Evolutionary conservation across 2,888 invertebrate species (phyloP).

Genomic region (Siphlonurus alternatus): DNA sequence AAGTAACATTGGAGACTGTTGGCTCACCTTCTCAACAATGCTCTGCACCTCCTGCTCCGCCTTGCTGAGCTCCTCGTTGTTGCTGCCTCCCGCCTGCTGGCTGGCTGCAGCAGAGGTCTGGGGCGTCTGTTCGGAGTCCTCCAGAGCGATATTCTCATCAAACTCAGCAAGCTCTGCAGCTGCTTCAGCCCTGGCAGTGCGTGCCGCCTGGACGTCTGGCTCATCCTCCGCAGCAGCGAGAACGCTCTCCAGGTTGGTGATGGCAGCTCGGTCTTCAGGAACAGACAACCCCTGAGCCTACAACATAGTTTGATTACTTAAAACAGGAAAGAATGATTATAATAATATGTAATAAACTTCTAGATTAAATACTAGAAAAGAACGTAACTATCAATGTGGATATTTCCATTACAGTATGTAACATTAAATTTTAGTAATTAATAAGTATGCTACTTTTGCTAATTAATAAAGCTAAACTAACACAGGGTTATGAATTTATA

Average conservation of each 20-base stretch:
- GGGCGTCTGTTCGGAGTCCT: constrained; percentile 37
- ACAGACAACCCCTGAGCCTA: too few species aligned
- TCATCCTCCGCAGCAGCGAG: constrained; percentile 89
- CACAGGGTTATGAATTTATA: too few species aligned
- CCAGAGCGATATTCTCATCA: constrained; percentile 84
- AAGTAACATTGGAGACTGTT: too few species aligned
- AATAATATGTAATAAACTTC: too few species aligned
- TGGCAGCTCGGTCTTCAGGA: constrained; percentile 38
- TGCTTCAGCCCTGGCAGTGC: constrained; percentile 76
- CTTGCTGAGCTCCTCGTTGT: constrained; percentile 40
- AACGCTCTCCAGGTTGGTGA: constrained; percentile 58
- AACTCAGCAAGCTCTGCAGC: constrained; percentile 85
- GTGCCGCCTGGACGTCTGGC: constrained; percentile 81
- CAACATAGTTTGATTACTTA: too few species aligned
- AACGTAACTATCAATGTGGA: too few species aligned
- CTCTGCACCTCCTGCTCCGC: constrained; percentile 55
- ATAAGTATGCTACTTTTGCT: too few species aligned
- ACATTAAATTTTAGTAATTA: too few species aligned
- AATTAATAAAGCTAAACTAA: too few species aligned
- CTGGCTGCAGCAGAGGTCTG: not conserved
- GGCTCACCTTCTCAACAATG: constrained; percentile 48
- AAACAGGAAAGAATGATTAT: too few species aligned
- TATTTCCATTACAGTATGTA: too few species aligned
- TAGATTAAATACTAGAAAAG: too few species aligned
- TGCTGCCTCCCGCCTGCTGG: constrained; percentile 18